Conservation (phyloP, 2,888 invertebrate genomes). For the Parelbella ahira region DNA sequence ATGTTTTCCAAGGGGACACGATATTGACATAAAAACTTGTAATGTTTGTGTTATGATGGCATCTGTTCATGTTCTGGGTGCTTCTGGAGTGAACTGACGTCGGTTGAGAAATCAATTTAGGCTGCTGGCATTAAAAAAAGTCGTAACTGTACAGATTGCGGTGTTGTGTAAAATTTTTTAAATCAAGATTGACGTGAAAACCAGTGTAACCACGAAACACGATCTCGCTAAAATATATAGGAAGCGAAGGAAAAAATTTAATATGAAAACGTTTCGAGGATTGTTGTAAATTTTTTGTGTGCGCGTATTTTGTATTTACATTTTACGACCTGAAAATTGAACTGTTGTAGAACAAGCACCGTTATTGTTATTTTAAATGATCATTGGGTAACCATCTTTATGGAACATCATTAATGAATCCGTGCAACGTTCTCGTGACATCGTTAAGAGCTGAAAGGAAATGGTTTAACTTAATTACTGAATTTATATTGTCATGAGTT, state of each 20-base stretch:
- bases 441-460: no score
- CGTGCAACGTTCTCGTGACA: no score
- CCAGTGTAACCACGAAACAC: slow-evolving; percentile 6
- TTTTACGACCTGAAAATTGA: no score
- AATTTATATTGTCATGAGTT: no score
- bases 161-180: slow-evolving; percentile 24
- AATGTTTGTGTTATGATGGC: slow-evolving; percentile 10
- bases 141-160: slow-evolving; percentile 22
- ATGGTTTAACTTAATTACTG: no score
- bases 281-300: no score
- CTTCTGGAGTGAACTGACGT: slow-evolving; percentile 16
- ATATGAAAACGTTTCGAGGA: slow-evolving; percentile 1
- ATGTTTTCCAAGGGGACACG: slow-evolving; percentile 45
- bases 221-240: slow-evolving; percentile 10
- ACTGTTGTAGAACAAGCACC: no score
- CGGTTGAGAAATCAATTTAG: slow-evolving; percentile 24
- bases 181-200: slow-evolving; percentile 15
- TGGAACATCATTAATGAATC: no score
- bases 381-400: no score
- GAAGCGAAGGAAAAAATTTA: slow-evolving; percentile 1
- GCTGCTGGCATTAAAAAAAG: slow-evolving; percentile 24
- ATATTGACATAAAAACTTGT: slow-evolving; percentile 14
- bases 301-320: no score
- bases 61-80: slow-evolving; percentile 14
- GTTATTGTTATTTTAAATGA: no score